Base-by-base conservation (phyloP, 1,140 invertebrate species). In the Drosophila chauvacae region DNA sequence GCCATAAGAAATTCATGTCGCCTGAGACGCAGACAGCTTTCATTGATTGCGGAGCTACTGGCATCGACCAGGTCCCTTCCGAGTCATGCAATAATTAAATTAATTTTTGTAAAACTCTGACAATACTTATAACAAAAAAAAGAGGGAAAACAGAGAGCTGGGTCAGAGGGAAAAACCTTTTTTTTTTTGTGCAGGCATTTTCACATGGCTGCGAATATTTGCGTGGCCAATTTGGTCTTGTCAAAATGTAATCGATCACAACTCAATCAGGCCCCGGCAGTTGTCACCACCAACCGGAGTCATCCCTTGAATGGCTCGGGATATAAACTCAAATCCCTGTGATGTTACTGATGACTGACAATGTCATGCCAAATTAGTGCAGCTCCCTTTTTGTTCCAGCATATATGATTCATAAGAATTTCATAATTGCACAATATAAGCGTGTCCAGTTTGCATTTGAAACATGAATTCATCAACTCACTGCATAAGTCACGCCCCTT, bases 181-280 rank as follows among this genome's bases (percentile, higher is more conserved):
- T 47, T 48, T 48, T 26, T 47, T 48, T 26, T n/a, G 26, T 16
- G 26, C 30, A 59, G 37, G 7, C 30, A 60, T 71, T 69, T 73
- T 84, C 83, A 72, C 82, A 73, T 64, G 59, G 51, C 42, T 61
- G 63, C 45, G 39, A 73, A 76, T 56, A 81, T 79, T 90, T 71
- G 75, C 86, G 77, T 90, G 68, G 66, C 85, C 58, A 90, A 90
- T 90, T 90, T 69, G 74, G 70, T 62, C 63, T 80, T 90, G 85
- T 90, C 85, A 90, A 78, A 90, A 90, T 90, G 86, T 90, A 90
- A 90, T 90, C 85, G 85, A 90, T 90, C 85, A 90, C 85, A 90
- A 90, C 85, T 90, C 85, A 90, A 90, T 90, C 85, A 85, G 59
- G 53, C 13, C 68, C 45, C 51, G 50, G 65, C 50, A 72, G 45